Percentiles rank a stretch among this genome's conserved stretches.
phyloP scores from a whole-genome alignment of 2,888 invertebrate genomes.

The Tinea pellionella region DNA sequence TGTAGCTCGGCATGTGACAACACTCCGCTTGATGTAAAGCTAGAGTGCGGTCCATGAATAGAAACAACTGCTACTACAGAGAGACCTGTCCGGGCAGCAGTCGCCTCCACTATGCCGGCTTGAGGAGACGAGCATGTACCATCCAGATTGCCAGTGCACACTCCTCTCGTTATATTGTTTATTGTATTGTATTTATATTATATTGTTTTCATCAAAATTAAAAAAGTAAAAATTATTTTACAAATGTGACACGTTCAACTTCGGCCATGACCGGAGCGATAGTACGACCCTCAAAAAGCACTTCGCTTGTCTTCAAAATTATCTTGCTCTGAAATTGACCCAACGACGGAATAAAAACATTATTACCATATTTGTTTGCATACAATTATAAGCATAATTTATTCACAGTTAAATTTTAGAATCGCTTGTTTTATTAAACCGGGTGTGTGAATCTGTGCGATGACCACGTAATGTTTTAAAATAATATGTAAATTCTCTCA shows the following conservation, averaged over 20 bases:
- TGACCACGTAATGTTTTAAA: neutral
- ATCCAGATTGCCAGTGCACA: too few relatives aligned
- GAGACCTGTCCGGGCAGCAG: too few relatives aligned
- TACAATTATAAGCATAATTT: neutral
- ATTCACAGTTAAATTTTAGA: neutral
- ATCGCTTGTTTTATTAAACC: neutral
- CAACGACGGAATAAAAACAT: neutral
- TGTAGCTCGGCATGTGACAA: too few relatives aligned
- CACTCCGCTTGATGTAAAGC: too few relatives aligned
- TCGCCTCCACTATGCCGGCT: too few relatives aligned
- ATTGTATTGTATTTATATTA: too few relatives aligned
- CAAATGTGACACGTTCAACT: neutral
- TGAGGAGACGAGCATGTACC: too few relatives aligned
- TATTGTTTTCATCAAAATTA: neutral
- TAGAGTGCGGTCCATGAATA: too few relatives aligned
- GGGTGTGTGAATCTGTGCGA: neutral
- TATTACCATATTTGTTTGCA: neutral
- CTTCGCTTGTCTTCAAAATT: slow-evolving; percentile 18
- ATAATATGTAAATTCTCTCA: neutral
- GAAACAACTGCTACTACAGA: too few relatives aligned
- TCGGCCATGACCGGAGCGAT: neutral
- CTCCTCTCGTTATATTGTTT: too few relatives aligned
- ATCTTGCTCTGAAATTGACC: slow-evolving; percentile 10
- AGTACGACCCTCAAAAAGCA: slow-evolving; percentile 14
- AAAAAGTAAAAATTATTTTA: neutral